Evolutionary conservation across 2,113 vertebrate species (phyloP).

Genomic region (Anolis sagrei): DNA sequence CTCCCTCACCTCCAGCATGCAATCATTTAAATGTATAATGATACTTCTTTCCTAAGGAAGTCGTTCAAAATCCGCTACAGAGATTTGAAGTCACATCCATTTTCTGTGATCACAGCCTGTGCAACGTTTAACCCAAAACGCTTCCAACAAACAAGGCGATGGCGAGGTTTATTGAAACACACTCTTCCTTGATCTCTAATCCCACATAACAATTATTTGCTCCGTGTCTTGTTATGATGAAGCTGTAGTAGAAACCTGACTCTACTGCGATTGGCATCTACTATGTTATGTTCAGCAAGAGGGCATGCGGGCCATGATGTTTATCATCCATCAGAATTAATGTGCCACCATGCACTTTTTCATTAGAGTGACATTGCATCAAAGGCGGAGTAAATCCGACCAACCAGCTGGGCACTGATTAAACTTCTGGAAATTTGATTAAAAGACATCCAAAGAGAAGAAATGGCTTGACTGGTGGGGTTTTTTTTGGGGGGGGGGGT

Average conservation of each 20-base stretch:
- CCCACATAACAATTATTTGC: conserved; percentile 60
- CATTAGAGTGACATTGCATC: conserved; percentile 56
- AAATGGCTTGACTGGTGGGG: too few relatives aligned
- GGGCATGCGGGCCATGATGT: conserved; percentile 44
- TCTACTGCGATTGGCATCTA: conserved; percentile 45
- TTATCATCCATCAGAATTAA: conserved; percentile 70
- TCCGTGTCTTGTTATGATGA: conserved; percentile 46
- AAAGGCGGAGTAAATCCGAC: conserved; percentile 53
- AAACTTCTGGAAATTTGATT: conserved; percentile 21
- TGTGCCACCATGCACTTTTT: conserved; percentile 45
- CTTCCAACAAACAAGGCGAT: conserved; percentile 62
- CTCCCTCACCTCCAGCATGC: too few relatives aligned
- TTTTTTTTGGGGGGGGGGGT: too few relatives aligned
- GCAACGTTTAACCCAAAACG: conserved; percentile 59
- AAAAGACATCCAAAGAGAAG: conserved; percentile 18
- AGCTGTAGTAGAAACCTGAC: conserved; percentile 40
- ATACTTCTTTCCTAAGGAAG: too few relatives aligned
- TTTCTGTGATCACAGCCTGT: conserved; percentile 41
- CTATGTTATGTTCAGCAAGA: conserved; percentile 24
- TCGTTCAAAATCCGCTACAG: too few relatives aligned
- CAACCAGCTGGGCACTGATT: conserved; percentile 13
- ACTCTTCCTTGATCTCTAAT: conserved; percentile 62
- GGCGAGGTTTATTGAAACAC: conserved; percentile 67
- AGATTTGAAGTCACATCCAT: background rate
- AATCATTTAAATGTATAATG: too few relatives aligned